Base-by-base conservation (phyloP, 2,797 vertebrate genomes). In the Anolis apletophallus region DNA sequence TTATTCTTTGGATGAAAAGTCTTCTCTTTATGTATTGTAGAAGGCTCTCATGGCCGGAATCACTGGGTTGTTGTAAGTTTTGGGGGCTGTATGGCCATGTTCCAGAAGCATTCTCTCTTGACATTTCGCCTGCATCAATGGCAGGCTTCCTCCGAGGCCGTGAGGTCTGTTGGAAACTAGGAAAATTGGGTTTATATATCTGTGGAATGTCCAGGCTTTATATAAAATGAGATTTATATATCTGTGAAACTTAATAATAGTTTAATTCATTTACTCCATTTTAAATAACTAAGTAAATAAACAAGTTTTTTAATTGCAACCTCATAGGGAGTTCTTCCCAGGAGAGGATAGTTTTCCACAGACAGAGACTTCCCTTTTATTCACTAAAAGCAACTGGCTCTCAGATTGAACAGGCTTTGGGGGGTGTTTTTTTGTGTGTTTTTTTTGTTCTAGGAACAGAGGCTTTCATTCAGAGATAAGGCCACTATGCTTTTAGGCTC, bases 291-390 rank as follows among this genome's bases (percentile, higher is more conserved):
- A 77, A 50, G 52, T 69, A 52, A n/a, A 19, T 29, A 76, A 55
- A 34, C 8, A 55, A 40, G 73, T 57, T 21, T 1, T 34, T 71
- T 59, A 59, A 59, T 34, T 0, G 23, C 32, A 87, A 90, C 88
- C 83, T 90, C 72, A 84, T 59, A 0, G 46, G 86, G 80, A 26
- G 84, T 34, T 81, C 90, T 93, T 94, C 80, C 90, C 87, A 52
- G 90, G 92, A 61, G 79, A 90, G 95, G 94, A 91, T 96, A 96
- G 86, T 92, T 95, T 97, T 96, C 90, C 96, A 90, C 13, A 68
- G 95, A 96, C 94, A 95, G 91, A 87, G 90, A 75, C 72, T 88
- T 94, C 91, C 95, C 94, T 96, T 93, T 93, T 90, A 93, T 90
- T 84, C 36, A 0, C 87, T 92, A 40, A 92, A 93, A 95, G 91